These are phyloP conservation scores for Dasyurus viverrinus DNA, from an alignment of 2,113 vertebrate species.

Conservation along the genomic window DNA sequence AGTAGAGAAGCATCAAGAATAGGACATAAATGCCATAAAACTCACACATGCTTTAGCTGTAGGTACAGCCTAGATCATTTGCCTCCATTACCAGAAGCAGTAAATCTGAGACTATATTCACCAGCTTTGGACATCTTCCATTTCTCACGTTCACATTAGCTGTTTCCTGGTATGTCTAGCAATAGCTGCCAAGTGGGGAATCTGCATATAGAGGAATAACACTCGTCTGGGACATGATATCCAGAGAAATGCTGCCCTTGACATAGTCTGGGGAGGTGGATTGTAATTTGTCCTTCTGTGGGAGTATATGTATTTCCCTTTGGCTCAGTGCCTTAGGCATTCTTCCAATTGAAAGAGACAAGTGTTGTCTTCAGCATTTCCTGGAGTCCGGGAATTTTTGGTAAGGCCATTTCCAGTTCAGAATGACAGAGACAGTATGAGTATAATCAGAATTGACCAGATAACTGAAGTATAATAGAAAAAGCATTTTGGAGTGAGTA, in stretches of 20 bases:
- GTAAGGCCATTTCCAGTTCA: not conserved
- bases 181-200: not conserved
- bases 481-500: not conserved
- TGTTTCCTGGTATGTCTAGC: not conserved
- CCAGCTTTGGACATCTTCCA: not conserved
- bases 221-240: not conserved
- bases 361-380: not conserved
- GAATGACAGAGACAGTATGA: not conserved
- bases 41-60: not conserved
- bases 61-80: not conserved
- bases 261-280: not conserved
- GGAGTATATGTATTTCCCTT: not conserved
- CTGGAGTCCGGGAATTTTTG: not conserved
- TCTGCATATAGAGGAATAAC: not conserved
- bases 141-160: not conserved
- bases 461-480: not conserved
- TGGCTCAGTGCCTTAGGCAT: not conserved
- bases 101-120: not conserved
- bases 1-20: not conserved
- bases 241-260: not conserved
- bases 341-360: not conserved
- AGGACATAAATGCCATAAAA: not conserved
- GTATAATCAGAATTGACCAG: not conserved
- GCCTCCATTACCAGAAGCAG: not conserved
- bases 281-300: not conserved